phyloP scores from a whole-genome alignment of 2,797 vertebrate species.

The Pteropus rufus region DNA sequence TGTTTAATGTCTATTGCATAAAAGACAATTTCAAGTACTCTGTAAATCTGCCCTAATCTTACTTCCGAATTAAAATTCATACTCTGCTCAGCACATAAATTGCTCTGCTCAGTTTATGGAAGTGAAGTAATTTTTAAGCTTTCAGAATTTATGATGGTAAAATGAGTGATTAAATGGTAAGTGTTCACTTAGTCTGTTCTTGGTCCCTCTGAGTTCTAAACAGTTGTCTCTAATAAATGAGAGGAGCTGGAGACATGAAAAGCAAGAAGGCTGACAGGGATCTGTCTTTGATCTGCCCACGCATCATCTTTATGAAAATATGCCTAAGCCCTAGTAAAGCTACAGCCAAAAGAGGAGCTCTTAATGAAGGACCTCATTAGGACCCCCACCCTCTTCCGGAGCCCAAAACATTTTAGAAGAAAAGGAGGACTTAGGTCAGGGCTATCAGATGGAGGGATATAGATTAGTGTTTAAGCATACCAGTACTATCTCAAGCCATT shows the following conservation, averaged over 20 bases:
- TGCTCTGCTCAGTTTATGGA: background rate
- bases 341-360: background rate
- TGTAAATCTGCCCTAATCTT: conserved; percentile 44
- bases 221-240: background rate
- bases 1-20: conserved; percentile 11
- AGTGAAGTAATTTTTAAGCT: background rate
- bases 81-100: background rate
- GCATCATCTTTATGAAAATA: background rate
- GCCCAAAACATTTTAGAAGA: background rate
- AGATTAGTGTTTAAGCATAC: background rate
- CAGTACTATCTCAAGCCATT: background rate
- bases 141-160: conserved; percentile 23
- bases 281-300: background rate
- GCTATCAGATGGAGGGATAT: background rate
- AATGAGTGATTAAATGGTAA: background rate
- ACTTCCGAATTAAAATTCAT: conserved; percentile 46
- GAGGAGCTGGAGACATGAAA: rapidly evolving
- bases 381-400: background rate
- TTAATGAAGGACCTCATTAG: background rate
- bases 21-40: conserved; percentile 36
- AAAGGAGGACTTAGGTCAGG: background rate
- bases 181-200: background rate
- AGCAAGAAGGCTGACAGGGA: background rate
- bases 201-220: conserved; percentile 20
- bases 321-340: background rate